Percentiles rank a stretch among this genome's conserved stretches.
phyloP scores from a whole-genome alignment of 2,113 vertebrate genomes.

The Aspidoscelis tigris region DNA sequence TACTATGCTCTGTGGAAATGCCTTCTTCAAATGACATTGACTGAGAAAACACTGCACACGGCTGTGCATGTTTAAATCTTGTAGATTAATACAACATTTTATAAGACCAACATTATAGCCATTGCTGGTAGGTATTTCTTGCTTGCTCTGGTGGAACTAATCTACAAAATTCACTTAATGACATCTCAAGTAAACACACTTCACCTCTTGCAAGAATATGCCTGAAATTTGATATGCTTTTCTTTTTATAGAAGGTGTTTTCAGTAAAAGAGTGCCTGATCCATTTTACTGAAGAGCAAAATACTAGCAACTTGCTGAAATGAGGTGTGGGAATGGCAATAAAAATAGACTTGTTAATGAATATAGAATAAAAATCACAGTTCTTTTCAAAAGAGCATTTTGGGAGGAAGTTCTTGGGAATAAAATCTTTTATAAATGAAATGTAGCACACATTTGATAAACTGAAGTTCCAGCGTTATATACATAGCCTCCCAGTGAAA shows the following conservation, averaged over 20 bases:
- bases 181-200: conserved; percentile 42
- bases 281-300: conserved; percentile 33
- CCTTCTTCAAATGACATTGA: conserved; percentile 51
- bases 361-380: conserved; percentile 33
- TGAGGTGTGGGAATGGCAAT: conserved; percentile 22
- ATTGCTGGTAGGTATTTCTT: conserved; percentile 46
- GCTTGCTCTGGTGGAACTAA: conserved; percentile 33
- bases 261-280: conserved; percentile 46
- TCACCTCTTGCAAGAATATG: conserved; percentile 50
- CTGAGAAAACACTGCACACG: background rate
- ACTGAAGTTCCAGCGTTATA: background rate
- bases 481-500: background rate
- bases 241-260: conserved; percentile 49
- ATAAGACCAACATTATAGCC: background rate
- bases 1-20: conserved; percentile 43
- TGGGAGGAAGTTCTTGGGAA: background rate
- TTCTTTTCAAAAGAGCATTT: conserved; percentile 49
- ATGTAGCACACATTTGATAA: conserved; percentile 25
- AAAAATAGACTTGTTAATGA: conserved; percentile 20
- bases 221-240: conserved; percentile 54
- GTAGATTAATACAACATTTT: background rate
- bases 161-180: conserved; percentile 53
- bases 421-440: background rate
- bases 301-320: conserved; percentile 44
- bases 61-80: background rate